These are phyloP conservation scores for Schizaphis graminum DNA, from an alignment of 2,888 invertebrate genomes.

Conservation along the genomic window DNA sequence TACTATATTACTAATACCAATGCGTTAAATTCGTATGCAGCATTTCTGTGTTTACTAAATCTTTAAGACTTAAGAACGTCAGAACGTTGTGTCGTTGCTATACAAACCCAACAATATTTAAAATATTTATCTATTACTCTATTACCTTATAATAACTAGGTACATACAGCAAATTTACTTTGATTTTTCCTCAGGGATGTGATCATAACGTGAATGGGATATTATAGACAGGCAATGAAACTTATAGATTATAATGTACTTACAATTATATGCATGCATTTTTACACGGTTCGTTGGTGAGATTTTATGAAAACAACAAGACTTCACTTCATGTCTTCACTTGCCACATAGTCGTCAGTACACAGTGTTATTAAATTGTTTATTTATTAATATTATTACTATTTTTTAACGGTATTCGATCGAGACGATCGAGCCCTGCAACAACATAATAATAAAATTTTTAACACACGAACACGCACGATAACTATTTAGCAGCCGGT, in stretches of 20 bases:
- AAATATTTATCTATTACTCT: not conserved
- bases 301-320: not conserved
- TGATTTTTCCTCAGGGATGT: not conserved
- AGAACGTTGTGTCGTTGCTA: not conserved
- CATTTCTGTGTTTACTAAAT: not conserved
- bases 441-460: not conserved
- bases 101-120: not conserved
- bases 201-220: not conserved
- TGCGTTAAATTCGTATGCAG: not conserved
- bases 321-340: not conserved
- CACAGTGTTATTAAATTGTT: not conserved
- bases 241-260: not conserved
- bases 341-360: not conserved
- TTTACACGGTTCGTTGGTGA: not conserved
- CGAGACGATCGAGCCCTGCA: not conserved
- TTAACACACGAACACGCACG: not conserved
- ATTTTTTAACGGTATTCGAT: not conserved
- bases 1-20: not conserved
- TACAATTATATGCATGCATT: not conserved
- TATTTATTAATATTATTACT: not conserved
- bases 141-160: not conserved
- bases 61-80: not conserved
- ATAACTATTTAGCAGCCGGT: not conserved
- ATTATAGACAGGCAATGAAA: not conserved
- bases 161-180: not conserved